phyloP scores from a whole-genome alignment of 2,113 vertebrate genomes.

The Pagrus major region DNA sequence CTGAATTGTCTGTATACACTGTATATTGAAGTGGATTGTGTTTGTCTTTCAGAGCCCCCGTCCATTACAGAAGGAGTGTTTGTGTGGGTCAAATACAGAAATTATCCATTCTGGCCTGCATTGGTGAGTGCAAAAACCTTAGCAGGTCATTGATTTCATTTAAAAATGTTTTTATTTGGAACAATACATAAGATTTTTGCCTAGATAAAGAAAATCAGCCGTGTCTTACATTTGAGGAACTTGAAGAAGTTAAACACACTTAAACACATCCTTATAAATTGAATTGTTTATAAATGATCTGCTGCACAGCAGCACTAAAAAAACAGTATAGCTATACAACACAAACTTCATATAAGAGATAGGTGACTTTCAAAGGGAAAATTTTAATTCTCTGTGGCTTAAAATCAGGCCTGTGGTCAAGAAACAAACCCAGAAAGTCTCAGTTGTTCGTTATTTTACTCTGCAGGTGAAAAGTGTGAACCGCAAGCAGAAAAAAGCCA shows the following conservation, averaged over 20 bases:
- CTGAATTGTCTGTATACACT: background rate
- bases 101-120: slow-evolving; percentile 84
- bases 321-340: too few species aligned
- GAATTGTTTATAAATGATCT: too few species aligned
- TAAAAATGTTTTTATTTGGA: background rate
- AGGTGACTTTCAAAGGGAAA: background rate
- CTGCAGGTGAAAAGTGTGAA: slow-evolving; percentile 90
- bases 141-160: background rate
- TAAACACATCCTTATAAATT: background rate
- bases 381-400: background rate
- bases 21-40: background rate
- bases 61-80: slow-evolving; percentile 79
- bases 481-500: slow-evolving; percentile 87
- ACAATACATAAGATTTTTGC: background rate
- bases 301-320: too few species aligned
- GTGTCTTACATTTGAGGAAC: background rate
- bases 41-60: slow-evolving; percentile 72
- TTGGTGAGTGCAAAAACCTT: slow-evolving; percentile 67
- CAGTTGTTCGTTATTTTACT: background rate
- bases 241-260: background rate
- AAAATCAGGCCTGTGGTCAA: background rate
- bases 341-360: background rate
- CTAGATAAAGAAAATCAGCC: background rate
- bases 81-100: slow-evolving; percentile 83
- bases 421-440: background rate